Conservation (phyloP, 2,797 vertebrate genomes). For the Melanotaenia maccullochi region DNA sequence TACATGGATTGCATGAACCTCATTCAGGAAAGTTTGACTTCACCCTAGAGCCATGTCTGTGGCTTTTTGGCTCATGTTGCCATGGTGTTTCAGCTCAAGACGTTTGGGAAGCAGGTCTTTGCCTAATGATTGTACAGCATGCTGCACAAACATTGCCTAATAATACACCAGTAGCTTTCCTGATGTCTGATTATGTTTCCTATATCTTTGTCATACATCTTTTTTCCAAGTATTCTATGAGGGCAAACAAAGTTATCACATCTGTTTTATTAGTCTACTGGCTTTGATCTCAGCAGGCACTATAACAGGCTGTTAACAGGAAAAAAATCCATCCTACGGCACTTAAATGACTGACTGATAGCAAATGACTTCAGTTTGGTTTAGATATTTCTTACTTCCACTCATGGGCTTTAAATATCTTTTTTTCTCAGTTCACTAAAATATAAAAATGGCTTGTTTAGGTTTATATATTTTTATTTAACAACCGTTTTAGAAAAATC, state of each 20-base stretch:
- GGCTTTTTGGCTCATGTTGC: constrained; percentile 62
- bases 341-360: background rate
- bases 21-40: constrained; percentile 54
- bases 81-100: constrained; percentile 50
- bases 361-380: constrained; percentile 4
- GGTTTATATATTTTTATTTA: constrained; percentile 14
- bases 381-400: background rate
- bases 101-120: constrained; percentile 57
- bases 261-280: background rate
- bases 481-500: constrained; percentile 1
- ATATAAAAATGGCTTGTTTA: constrained; percentile 4
- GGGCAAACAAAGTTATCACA: constrained; percentile 3
- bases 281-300: constrained; percentile 15
- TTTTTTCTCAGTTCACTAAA: constrained; percentile 13
- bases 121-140: constrained; percentile 23
- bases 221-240: background rate
- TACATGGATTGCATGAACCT: constrained; percentile 49
- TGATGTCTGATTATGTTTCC: constrained; percentile 17
- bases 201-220: background rate
- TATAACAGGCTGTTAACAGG: constrained; percentile 9
- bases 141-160: constrained; percentile 23
- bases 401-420: constrained; percentile 3
- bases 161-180: constrained; percentile 13
- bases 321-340: constrained; percentile 16
- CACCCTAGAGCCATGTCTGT: constrained; percentile 50